Base-by-base conservation (phyloP, 2,113 vertebrate genomes). In the Anolis sagrei region DNA sequence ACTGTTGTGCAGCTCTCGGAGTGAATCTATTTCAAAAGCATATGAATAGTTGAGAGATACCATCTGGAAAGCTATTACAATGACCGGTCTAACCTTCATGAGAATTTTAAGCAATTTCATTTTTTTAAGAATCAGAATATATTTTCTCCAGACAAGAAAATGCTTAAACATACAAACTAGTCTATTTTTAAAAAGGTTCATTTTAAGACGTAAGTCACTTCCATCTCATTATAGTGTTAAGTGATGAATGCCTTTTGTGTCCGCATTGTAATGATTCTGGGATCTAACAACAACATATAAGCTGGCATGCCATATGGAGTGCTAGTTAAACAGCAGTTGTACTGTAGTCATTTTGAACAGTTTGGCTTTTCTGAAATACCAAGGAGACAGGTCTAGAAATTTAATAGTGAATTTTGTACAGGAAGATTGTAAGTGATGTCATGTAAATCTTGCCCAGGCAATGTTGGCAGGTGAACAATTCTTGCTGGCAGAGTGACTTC, bases 401-500 rank as follows among this genome's bases (percentile, higher is more conserved):
- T 0, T 64, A 58, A 74, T 66, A 75, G 48, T 49, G 32, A 58
- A 14, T 44, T 39, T 32, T 1, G 1, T 49, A 34, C 54, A 44
- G 1, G 25, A 80, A 86, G 72, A 54, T 54, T 11, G 23, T 74
- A 48, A 79, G 74, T 4, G 29, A 39, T 62, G 39, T 87, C 58
- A 49, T 75, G 77, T 5, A 25, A 7, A 0, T 66, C 81, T 82
- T 88, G 66, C 79, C 80, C 82, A 29, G 88, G 19, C 6, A 0
- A 73, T 0, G 5, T 84, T 85, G 48, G 69, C 16, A 77, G 7
- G 58, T 88, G 85, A 70, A 89, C 87, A 89, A 69, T 54, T 18
- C 90, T 89, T 91, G 21, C 69, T 48, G 69, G 64, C 49, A 70
- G 69, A 83, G 75, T 91, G 85, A 90, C 87, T 84, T 91, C 89